A percentile compares a stretch with the other conserved stretches of the same genome.
These are phyloP conservation scores for Eupithecia pulchellata DNA, from an alignment of 2,888 invertebrate genomes.

Conservation along the genomic window DNA sequence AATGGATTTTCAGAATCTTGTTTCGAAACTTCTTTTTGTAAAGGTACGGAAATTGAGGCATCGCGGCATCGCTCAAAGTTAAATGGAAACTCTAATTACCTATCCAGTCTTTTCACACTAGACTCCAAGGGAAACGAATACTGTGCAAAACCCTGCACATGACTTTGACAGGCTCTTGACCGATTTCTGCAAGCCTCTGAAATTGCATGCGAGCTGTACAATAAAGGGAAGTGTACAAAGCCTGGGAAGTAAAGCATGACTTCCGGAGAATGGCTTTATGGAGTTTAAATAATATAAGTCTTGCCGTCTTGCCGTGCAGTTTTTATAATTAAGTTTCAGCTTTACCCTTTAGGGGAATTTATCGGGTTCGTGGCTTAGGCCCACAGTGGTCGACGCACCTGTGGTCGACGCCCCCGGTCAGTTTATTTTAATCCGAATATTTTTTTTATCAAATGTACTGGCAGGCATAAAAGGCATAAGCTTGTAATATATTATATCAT, in stretches of 20 bases:
- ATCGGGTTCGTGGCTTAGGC: too few relatives aligned
- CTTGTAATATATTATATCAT: too few relatives aligned
- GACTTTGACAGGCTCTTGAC: conserved; percentile 4
- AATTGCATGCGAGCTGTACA: background rate
- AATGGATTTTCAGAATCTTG: too few relatives aligned
- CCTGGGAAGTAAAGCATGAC: conserved; percentile 9
- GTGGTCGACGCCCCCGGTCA: too few relatives aligned
- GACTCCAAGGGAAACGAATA: background rate
- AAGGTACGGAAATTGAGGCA: background rate
- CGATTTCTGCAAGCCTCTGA: conserved; percentile 4
- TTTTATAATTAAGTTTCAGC: too few relatives aligned
- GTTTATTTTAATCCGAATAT: too few relatives aligned
- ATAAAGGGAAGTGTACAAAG: conserved; percentile 17
- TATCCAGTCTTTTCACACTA: background rate
- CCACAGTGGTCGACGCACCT: too few relatives aligned
- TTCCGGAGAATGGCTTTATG: background rate
- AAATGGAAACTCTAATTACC: background rate
- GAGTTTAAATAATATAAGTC: background rate
- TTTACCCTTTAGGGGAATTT: too few relatives aligned
- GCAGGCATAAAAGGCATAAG: too few relatives aligned
- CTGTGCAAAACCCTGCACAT: background rate
- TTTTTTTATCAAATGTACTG: too few relatives aligned
- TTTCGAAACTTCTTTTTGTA: too few relatives aligned
- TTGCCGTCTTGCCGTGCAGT: background rate
- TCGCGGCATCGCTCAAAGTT: background rate